phyloP scores from a whole-genome alignment of 2,113 vertebrate species.

The Eptesicus fuscus region DNA sequence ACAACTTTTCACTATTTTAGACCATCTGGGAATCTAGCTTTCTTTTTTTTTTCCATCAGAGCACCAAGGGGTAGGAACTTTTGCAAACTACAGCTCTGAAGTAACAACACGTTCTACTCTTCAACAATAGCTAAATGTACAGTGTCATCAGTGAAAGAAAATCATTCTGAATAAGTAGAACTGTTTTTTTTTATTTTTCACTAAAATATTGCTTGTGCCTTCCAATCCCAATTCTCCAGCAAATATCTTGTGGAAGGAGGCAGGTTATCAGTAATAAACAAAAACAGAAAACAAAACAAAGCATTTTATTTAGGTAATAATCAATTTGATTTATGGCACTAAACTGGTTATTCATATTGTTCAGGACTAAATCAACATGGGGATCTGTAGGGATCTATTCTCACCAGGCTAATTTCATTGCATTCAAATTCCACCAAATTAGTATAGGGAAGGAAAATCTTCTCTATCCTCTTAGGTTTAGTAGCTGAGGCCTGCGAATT shows the following conservation, averaged over 20 bases:
- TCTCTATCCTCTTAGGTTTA: background rate
- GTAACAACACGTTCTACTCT: background rate
- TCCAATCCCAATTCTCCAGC: background rate
- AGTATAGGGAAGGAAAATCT: background rate
- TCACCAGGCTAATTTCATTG: background rate
- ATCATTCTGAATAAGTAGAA: background rate
- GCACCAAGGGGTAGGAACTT: background rate
- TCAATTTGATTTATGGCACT: background rate
- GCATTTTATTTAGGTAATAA: background rate
- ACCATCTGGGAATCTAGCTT: background rate
- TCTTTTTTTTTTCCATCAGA: background rate
- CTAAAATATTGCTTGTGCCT: background rate
- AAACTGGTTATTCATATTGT: conserved; percentile 5
- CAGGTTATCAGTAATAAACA: background rate
- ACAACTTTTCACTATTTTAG: background rate
- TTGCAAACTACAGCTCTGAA: background rate
- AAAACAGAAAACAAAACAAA: background rate
- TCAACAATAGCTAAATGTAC: background rate
- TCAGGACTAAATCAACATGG: background rate
- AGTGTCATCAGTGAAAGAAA: conserved; percentile 13
- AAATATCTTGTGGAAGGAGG: background rate
- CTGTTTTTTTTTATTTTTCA: background rate
- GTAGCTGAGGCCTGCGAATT: background rate
- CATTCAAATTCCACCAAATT: background rate
- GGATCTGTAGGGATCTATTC: background rate